Evolutionary conservation across 2,797 vertebrate genomes (phyloP).

Genomic region (Argya squamiceps): DNA sequence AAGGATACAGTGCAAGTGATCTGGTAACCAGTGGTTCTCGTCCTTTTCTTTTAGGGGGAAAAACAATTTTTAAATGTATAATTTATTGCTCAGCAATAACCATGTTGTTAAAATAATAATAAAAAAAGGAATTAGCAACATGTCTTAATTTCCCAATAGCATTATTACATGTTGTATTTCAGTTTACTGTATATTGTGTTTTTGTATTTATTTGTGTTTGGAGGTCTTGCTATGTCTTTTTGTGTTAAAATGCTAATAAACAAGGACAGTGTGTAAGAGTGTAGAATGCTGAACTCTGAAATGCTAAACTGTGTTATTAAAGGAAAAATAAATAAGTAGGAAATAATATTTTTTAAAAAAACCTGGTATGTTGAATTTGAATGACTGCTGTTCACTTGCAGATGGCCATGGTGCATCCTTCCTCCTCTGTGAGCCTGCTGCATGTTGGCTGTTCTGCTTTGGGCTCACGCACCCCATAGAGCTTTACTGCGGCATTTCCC

Average conservation of each 20-base stretch:
- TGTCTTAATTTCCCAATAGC: conserved; percentile 75
- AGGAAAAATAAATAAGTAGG: conserved; percentile 79
- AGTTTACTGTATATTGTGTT: conserved; percentile 77
- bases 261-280: conserved; percentile 77
- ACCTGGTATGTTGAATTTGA: conserved; percentile 34
- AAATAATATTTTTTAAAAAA: conserved; percentile 64
- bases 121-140: conserved; percentile 60
- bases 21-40: conserved; percentile 77
- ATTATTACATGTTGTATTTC: conserved; percentile 76
- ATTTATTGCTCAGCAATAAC: conserved; percentile 79
- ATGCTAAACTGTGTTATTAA: conserved; percentile 79
- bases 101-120: conserved; percentile 72
- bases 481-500: not conserved
- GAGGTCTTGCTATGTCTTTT: conserved; percentile 82
- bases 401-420: not conserved
- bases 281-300: conserved; percentile 79
- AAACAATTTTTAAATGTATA: conserved; percentile 63
- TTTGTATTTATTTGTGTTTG: conserved; percentile 85
- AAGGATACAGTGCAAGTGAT: conserved; percentile 79
- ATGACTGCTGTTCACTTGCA: not conserved
- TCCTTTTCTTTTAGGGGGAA: conserved; percentile 73
- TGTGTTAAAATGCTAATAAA: conserved; percentile 80
- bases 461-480: fast-evolving
- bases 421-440: not conserved
- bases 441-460: not conserved